phyloP scores from a whole-genome alignment of 2,888 invertebrate genomes.

The Orthonychiurus folsomi region DNA sequence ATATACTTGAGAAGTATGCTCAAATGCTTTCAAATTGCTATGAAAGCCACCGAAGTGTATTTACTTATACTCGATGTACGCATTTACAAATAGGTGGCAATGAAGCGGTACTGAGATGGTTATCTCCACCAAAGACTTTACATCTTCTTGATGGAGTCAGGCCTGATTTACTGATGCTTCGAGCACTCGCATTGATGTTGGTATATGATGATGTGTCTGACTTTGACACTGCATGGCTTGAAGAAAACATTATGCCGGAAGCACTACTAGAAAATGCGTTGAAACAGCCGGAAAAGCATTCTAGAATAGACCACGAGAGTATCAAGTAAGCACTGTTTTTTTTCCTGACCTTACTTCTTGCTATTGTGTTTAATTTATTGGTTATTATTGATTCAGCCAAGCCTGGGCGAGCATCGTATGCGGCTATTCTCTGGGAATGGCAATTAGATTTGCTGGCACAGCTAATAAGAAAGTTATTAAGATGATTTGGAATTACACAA shows the following conservation, averaged over 20 bases:
- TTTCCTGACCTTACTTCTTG: too few relatives aligned
- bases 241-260: constrained; percentile 31
- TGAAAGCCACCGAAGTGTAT: too few relatives aligned
- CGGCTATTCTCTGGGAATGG: constrained; percentile 88
- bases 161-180: constrained; percentile 37
- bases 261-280: constrained; percentile 22
- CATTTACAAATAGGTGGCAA: constrained; percentile 39
- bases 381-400: constrained; percentile 55
- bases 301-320: constrained; percentile 26
- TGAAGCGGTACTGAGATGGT: constrained; percentile 39
- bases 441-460: constrained; percentile 87
- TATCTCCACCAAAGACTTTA: constrained; percentile 36
- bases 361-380: constrained; percentile 1
- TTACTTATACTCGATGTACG: too few relatives aligned
- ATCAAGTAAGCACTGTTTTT: constrained; percentile 29
- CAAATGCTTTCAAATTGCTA: neutral
- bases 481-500: constrained; percentile 64
- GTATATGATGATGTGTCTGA: constrained; percentile 30
- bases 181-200: constrained; percentile 36
- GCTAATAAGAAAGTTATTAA: constrained; percentile 71
- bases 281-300: constrained; percentile 16
- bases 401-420: constrained; percentile 93
- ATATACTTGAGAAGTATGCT: constrained; percentile 36
- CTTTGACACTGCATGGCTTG: constrained; percentile 32
- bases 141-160: constrained; percentile 39